A percentile compares a stretch with the other conserved stretches of the same genome.
phyloP scores from a whole-genome alignment of 2,888 invertebrate genomes.

The Abrostola tripartita region DNA sequence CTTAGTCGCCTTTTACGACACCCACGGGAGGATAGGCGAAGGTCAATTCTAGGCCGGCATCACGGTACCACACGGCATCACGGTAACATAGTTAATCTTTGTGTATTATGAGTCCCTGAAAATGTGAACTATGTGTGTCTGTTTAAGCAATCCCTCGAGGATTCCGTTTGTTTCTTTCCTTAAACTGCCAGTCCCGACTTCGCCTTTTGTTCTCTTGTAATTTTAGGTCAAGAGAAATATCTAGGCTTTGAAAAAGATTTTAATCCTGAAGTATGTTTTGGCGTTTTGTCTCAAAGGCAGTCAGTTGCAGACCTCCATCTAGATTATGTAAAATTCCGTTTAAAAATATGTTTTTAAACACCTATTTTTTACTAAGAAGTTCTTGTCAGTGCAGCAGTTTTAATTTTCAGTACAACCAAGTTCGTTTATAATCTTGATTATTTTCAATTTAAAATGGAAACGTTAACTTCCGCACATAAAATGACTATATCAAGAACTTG shows the following conservation, averaged over 20 bases:
- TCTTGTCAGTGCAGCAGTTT: neutral
- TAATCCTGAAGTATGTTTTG: slow-evolving; percentile 1
- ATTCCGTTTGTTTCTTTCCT: neutral
- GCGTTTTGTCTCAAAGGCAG: slow-evolving; percentile 1
- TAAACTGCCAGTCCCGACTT: neutral
- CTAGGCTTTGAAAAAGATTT: slow-evolving; percentile 5
- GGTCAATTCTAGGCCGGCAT: no score
- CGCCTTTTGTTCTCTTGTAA: slow-evolving; percentile 1
- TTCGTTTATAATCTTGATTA: no score
- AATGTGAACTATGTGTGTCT: no score
- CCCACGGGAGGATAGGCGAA: no score
- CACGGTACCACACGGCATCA: no score
- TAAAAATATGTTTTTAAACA: neutral
- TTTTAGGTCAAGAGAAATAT: neutral
- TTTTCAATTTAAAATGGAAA: no score
- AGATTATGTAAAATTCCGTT: neutral
- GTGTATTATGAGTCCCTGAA: no score
- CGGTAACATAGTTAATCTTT: no score
- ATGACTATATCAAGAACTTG: no score
- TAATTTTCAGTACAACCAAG: neutral
- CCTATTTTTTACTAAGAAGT: neutral
- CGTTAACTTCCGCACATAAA: no score
- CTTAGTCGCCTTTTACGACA: no score
- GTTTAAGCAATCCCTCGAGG: no score
- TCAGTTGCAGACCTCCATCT: neutral